Evolutionary conservation across 2,113 vertebrate genomes (phyloP).

Genomic region (Gymnocephalus cernua): DNA sequence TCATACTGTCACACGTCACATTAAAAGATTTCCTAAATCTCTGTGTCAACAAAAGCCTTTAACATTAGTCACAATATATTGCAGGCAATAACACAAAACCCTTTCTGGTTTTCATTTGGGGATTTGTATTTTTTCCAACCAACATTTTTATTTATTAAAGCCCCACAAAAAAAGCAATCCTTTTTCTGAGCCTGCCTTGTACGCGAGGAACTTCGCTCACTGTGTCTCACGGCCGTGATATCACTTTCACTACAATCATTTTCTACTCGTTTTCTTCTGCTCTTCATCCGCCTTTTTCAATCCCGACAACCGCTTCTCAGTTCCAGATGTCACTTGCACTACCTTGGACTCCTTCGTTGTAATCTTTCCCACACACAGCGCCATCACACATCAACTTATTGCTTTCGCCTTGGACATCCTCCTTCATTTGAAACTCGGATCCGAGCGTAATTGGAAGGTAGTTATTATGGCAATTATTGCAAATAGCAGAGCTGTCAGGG

Average conservation of each 20-base stretch:
- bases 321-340: constrained; percentile 69
- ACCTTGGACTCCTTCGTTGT: constrained; percentile 31
- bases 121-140: constrained; percentile 34
- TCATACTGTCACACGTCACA: constrained; percentile 22
- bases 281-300: constrained; percentile 7
- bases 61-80: background rate
- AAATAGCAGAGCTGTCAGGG: constrained; percentile 79
- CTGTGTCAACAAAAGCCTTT: constrained; percentile 5
- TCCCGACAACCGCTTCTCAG: constrained; percentile 16
- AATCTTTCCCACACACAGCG: constrained; percentile 42
- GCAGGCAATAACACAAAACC: background rate
- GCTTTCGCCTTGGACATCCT: constrained; percentile 52
- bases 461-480: constrained; percentile 82
- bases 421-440: constrained; percentile 48
- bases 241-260: background rate
- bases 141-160: constrained; percentile 40
- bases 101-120: background rate
- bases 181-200: background rate
- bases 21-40: constrained; percentile 34
- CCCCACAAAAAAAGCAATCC: constrained; percentile 25
- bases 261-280: constrained; percentile 9
- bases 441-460: constrained; percentile 71
- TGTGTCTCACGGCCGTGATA: background rate
- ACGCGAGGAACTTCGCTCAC: background rate
- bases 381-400: constrained; percentile 28